phyloP scores from a whole-genome alignment of 2,113 vertebrate species.

The Trogon melanurus region DNA sequence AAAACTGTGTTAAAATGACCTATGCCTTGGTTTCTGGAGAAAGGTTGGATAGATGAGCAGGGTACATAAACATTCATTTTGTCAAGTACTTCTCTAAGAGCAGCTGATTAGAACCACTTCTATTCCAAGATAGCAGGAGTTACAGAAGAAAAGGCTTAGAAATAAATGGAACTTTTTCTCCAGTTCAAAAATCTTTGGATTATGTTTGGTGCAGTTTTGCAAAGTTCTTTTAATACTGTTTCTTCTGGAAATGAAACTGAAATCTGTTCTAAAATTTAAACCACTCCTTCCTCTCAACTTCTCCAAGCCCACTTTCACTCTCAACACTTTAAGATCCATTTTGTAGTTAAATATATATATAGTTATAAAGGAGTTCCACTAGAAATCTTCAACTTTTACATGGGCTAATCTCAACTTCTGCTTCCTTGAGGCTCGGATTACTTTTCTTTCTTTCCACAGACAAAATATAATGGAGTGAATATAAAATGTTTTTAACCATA shows the following conservation, averaged over 20 bases:
- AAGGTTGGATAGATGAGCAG: not conserved
- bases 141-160: not conserved
- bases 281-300: not conserved
- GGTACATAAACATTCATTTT: not conserved
- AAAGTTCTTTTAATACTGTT: not conserved
- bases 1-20: conserved; percentile 9
- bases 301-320: not conserved
- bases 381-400: not conserved
- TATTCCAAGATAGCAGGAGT: not conserved
- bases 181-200: not conserved
- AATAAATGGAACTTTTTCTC: not conserved
- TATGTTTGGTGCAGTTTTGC: not conserved
- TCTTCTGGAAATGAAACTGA: not conserved
- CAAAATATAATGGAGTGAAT: not conserved
- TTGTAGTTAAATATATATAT: not conserved
- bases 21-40: not conserved
- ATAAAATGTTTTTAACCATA: not conserved
- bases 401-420: not conserved
- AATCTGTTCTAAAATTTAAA: not conserved
- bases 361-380: not conserved
- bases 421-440: not conserved
- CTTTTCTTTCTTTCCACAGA: not conserved
- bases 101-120: conserved; percentile 24
- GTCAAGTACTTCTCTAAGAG: conserved; percentile 13
- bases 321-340: not conserved